Conservation (phyloP, 2,113 vertebrate genomes). For the Theristicus caerulescens region DNA sequence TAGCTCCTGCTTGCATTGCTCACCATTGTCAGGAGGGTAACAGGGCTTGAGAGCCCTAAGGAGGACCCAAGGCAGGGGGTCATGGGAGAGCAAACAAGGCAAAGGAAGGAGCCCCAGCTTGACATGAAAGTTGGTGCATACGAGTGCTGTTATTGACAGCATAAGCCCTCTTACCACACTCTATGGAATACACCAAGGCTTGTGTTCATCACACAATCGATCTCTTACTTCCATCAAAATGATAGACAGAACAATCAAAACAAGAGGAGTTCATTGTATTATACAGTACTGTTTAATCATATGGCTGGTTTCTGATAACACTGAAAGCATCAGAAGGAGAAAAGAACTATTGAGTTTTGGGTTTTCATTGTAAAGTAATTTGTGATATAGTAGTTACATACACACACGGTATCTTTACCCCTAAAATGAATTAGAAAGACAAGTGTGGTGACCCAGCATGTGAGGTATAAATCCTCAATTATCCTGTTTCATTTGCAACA, state of each 20-base stretch:
- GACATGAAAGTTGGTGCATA: not conserved
- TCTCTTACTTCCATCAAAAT: not conserved
- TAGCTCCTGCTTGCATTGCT: not conserved
- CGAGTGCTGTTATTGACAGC: accelerated
- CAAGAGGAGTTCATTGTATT: not conserved
- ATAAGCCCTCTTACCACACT: not conserved
- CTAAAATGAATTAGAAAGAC: not conserved
- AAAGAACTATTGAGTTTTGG: not conserved
- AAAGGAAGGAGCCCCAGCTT: not conserved
- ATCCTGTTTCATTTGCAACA: not conserved
- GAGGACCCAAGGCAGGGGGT: too few relatives aligned
- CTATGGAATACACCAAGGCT: not conserved
- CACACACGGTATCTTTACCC: not conserved
- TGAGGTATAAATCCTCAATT: not conserved
- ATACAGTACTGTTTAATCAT: not conserved
- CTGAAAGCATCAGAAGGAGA: not conserved
- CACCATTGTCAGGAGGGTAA: not conserved
- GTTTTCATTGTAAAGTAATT: not conserved
- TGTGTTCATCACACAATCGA: not conserved
- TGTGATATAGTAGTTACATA: not conserved
- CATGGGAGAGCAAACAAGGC: accelerated
- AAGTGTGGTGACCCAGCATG: not conserved
- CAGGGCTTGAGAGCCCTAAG: accelerated
- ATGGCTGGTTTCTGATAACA: not conserved
- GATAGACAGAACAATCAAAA: not conserved